Conservation (phyloP, 2,797 vertebrate species). For the Chromobotia macracanthus region DNA sequence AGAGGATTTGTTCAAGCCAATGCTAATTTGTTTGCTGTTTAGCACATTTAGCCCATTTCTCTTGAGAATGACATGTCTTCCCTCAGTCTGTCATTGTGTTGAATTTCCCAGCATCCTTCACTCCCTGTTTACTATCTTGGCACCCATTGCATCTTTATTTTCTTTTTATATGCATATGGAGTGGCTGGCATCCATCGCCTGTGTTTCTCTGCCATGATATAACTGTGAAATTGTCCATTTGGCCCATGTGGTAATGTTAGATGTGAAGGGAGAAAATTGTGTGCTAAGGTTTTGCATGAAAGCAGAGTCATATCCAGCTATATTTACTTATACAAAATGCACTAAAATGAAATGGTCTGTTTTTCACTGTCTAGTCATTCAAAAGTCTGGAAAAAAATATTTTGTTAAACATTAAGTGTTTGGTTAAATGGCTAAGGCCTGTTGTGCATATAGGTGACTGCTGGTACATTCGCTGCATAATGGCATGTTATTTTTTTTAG, state of each 20-base stretch:
- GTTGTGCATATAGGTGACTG: too few species aligned
- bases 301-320: conserved; percentile 9
- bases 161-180: conserved; percentile 40
- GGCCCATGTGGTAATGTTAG: conserved; percentile 27
- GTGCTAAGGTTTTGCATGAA: conserved; percentile 15
- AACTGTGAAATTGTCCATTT: conserved; percentile 45
- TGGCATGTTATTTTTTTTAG: too few species aligned
- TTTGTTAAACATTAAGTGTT: background rate
- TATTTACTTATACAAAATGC: conserved; percentile 6
- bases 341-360: background rate
- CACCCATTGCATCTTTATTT: conserved; percentile 31
- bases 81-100: conserved; percentile 41
- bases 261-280: conserved; percentile 5
- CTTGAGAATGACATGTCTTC: conserved; percentile 34
- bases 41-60: conserved; percentile 40
- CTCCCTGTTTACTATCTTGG: conserved; percentile 40
- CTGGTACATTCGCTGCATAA: too few species aligned
- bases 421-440: background rate
- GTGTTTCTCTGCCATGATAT: conserved; percentile 30
- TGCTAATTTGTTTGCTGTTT: conserved; percentile 47
- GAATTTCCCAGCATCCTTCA: conserved; percentile 34
- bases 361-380: background rate
- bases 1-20: conserved; percentile 28
- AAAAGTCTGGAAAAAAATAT: background rate
- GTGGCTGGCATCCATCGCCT: conserved; percentile 13